Base-by-base conservation (phyloP, 2,113 vertebrate genomes). In the Eclectus roratus region DNA sequence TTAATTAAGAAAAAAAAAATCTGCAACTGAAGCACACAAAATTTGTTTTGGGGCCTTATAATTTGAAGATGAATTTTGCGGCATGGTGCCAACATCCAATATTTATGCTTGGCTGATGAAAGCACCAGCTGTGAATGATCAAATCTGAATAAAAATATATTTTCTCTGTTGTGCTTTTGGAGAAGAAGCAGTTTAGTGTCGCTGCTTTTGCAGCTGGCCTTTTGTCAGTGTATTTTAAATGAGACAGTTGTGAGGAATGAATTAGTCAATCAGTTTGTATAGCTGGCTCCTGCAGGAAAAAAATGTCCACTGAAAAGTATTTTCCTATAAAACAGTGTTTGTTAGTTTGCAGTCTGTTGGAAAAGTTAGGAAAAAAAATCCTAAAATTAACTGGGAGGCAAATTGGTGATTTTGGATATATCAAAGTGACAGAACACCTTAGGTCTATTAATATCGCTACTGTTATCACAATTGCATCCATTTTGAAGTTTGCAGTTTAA, bases 91-190 rank as follows among this genome's bases (percentile, higher is more conserved):
- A 91, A 68, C 39, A 46, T 20, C 46, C 60, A 90, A 11, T 86
- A 85, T 93, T 95, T 94, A 21, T 91, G 20, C 29, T 70, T 86
- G 88, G 23, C 46, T 78, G 35, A 41, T 92, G 60, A 93, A 94
- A 71, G 55, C 60, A 80, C 9, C 86, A 92, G 68, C 80, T 94
- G 91, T 65, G 83, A 70, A 78, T 64, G 86, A 84, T 78, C 77
- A 92, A 73, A 77, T 70, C 11, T 2, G 7, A 82, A 70, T 58
- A 95, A 92, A 63, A 94, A 91, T 85, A 90, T 76, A 10, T 23
- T 88, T 95, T 91, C 41, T 83, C 58, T 83, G 25, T 60, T 80
- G 37, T 77, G 25, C 80, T 93, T 33, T 52, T 74, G 23, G 7
- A 28, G 17, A 44, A 91, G 28, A 49, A 91, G 29, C 37, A 61